These are phyloP conservation scores for Anastrepha obliqua DNA, from an alignment of 1,140 invertebrate genomes.

Conservation along the genomic window DNA sequence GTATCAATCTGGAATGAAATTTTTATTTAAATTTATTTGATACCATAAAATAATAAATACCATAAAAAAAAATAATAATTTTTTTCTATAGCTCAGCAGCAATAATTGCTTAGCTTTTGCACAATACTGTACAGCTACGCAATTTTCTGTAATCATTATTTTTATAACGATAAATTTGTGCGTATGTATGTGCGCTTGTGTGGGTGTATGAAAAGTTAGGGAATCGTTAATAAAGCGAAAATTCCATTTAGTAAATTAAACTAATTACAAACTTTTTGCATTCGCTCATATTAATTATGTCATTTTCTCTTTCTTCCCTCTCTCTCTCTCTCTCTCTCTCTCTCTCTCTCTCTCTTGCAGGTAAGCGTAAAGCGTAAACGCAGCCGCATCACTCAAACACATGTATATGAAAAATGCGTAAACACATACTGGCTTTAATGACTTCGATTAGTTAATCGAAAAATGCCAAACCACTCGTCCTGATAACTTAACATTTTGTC, in stretches of 20 bases:
- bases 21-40: no score
- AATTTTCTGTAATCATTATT: no score
- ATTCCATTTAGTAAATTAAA: background rate
- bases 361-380: conserved; percentile 34
- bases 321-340: background rate
- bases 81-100: no score
- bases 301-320: background rate
- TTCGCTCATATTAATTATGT: conserved; percentile 21
- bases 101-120: no score
- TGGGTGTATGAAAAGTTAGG: background rate
- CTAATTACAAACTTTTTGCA: conserved; percentile 4
- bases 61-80: no score
- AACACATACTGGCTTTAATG: background rate
- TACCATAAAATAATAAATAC: no score
- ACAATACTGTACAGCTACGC: no score
- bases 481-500: background rate
- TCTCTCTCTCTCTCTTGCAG: conserved; percentile 13
- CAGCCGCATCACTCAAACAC: background rate
- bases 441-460: conserved; percentile 26
- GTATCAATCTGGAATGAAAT: no score
- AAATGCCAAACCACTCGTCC: background rate
- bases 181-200: background rate
- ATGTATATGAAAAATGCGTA: background rate
- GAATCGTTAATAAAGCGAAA: conserved; percentile 17
- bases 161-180: no score